Evolutionary conservation across 2,797 vertebrate genomes (phyloP).

Genomic region (Petrocephalus sullivani): DNA sequence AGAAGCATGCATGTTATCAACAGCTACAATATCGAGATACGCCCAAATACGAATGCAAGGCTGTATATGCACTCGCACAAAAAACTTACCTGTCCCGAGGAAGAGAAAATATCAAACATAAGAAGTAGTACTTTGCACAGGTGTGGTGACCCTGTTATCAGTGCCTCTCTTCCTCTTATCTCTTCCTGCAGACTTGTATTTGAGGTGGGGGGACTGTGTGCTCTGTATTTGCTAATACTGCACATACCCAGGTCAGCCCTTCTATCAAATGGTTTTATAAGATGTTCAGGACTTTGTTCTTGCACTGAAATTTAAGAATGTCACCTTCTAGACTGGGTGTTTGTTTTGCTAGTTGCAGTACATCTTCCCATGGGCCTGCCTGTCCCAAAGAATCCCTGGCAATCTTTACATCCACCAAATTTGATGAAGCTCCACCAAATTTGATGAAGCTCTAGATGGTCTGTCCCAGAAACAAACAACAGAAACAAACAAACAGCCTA

Average conservation of each 20-base stretch:
- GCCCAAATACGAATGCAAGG: neutral
- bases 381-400: neutral
- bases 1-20: neutral
- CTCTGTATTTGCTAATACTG: neutral
- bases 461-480: neutral
- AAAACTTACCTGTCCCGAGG: neutral
- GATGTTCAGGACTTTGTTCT: neutral
- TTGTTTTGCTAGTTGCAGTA: neutral
- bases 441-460: neutral
- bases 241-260: neutral
- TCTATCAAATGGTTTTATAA: neutral
- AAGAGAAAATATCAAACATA: neutral
- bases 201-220: neutral
- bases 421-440: neutral
- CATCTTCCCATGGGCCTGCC: neutral
- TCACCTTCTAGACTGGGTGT: neutral
- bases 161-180: neutral
- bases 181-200: neutral
- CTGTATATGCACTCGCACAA: neutral
- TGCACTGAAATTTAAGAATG: neutral
- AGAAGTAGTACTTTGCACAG: neutral
- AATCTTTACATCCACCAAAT: neutral
- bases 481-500: neutral
- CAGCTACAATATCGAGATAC: neutral
- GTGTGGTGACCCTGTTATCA: neutral